Base-by-base conservation (phyloP, 37 sponge, comb jelly and placozoan genomes). In the Chondrilla cf. caribensis region DNA sequence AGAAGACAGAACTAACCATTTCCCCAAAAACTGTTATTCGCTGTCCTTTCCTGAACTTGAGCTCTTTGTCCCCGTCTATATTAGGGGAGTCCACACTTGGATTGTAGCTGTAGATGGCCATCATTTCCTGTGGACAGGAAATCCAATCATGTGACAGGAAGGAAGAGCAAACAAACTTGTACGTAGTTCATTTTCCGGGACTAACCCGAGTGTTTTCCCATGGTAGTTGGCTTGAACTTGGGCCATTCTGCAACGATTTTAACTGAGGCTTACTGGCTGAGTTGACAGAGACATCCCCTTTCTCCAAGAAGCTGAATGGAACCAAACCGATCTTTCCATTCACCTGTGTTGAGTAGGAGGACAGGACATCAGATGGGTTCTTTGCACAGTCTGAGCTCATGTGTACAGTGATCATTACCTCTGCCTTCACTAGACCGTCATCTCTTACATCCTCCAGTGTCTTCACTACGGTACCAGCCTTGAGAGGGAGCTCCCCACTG, bases 61-160 rank as follows among this genome's bases (percentile, higher is more conserved):
- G 91, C 38, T 90, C 91, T 38, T 70, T 33, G 4, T 82, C 86
- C 24, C 60, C 66, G 37, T 82, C 36, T 25, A 64, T 51, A 44
- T 90, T 90, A 4, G 90, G 90, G 14, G 91, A 90, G 43, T 86
- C 84, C 31, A 29, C 24, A 8, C 22, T 11, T 17, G 91, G 79
- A 47, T 80, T 42, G 42, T 90, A 90, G 87, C 86, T 68, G 65
- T 80, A 86, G 54, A 83, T 9, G 17, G 91, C 91, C 38, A 79
- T 32, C 83, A 85, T 78, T 44, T 44, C 54, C 84, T 86, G 82
- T 40, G 66, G 35, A 0, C 58, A 29, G 35, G 42, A 29, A 22
- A 39, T 58, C 0, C 25, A 19, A 51, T 62, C 41, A 62, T 38
- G 24, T 31, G 68, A 77, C 26, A 33, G 76, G 60, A 39, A 19